A percentile compares a stretch with the other conserved stretches of the same genome.
phyloP scores from a whole-genome alignment of 2,888 invertebrate genomes.

The Temnothorax ravouxi region DNA sequence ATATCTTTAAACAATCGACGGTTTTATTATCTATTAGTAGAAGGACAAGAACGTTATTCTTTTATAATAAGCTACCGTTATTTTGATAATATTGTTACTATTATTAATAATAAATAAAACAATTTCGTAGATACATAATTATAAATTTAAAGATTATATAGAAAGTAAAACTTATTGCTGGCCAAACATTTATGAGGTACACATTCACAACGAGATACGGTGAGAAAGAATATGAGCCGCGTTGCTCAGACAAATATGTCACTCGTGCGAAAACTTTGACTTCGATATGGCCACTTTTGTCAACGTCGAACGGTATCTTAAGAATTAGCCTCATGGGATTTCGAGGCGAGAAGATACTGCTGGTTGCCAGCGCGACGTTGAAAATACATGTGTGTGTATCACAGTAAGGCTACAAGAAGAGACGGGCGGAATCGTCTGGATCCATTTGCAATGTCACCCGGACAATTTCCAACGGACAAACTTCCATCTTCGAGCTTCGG shows the following conservation, averaged over 20 bases:
- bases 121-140: neutral
- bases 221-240: neutral
- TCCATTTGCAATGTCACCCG: conserved; percentile 73
- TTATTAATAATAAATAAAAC: neutral
- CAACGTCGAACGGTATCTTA: conserved; percentile 64
- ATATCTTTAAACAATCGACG: neutral
- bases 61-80: neutral
- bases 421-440: conserved; percentile 45
- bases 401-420: conserved; percentile 33
- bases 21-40: neutral
- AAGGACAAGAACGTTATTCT: neutral
- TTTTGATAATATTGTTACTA: neutral
- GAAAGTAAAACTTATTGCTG: neutral
- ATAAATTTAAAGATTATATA: neutral
- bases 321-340: conserved; percentile 65
- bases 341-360: conserved; percentile 53
- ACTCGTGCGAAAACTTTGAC: conserved; percentile 37
- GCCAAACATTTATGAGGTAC: neutral
- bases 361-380: conserved; percentile 40
- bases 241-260: conserved; percentile 22
- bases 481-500: conserved; percentile 71
- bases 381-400: conserved; percentile 55
- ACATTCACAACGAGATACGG: neutral
- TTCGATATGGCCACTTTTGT: conserved; percentile 43
- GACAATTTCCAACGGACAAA: conserved; percentile 72